These are phyloP conservation scores for Hypena proboscidalis DNA, from an alignment of 2,888 invertebrate genomes.

Conservation along the genomic window DNA sequence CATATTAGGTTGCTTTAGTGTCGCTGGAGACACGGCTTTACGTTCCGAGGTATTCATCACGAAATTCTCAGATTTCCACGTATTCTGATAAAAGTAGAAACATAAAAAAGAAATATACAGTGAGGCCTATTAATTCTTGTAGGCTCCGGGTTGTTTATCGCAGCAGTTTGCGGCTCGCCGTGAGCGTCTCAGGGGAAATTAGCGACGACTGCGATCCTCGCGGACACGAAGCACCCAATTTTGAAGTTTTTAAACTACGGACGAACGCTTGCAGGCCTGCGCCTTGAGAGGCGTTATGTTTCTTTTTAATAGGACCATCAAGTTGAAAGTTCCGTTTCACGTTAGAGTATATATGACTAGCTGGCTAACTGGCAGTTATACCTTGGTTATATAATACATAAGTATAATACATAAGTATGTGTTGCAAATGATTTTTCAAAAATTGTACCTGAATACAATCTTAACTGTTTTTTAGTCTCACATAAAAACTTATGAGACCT, in stretches of 20 bases:
- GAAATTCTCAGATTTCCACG: neutral
- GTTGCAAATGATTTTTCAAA: too few relatives aligned
- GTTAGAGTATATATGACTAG: neutral
- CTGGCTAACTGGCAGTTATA: too few relatives aligned
- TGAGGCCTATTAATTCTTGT: constrained; percentile 43
- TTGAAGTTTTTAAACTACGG: constrained; percentile 64
- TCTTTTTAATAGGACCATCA: constrained; percentile 53
- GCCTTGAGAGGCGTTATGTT: constrained; percentile 44
- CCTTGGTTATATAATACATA: too few relatives aligned
- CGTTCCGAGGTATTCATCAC: too few relatives aligned
- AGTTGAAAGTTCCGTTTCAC: constrained; percentile 10
- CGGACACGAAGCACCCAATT: constrained; percentile 59
- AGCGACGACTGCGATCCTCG: constrained; percentile 50
- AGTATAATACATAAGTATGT: too few relatives aligned
- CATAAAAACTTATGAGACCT: too few relatives aligned
- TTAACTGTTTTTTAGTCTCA: too few relatives aligned
- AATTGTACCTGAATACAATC: too few relatives aligned
- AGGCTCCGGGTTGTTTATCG: constrained; percentile 57
- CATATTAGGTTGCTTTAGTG: too few relatives aligned
- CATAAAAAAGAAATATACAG: constrained; percentile 29
- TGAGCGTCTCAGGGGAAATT: constrained; percentile 67
- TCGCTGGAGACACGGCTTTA: too few relatives aligned
- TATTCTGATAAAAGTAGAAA: constrained; percentile 2
- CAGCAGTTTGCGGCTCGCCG: constrained; percentile 56
- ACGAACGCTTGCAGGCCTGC: constrained; percentile 33